Evolutionary conservation across 1,140 invertebrate genomes (phyloP).

Genomic region (Drosophila sp.): DNA sequence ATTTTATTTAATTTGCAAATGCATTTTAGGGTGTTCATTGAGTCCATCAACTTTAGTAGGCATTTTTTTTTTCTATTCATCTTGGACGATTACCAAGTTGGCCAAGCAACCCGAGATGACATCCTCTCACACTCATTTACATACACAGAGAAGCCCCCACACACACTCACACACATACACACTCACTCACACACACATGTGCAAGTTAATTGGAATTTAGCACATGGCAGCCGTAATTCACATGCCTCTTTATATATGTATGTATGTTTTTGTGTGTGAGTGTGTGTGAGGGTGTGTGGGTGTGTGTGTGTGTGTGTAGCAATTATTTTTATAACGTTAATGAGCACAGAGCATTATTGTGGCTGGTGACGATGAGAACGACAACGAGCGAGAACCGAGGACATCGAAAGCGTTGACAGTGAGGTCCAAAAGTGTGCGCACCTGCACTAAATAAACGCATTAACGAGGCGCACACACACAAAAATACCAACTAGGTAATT

Average conservation of each 20-base stretch:
- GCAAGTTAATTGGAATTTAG: constrained; percentile 77
- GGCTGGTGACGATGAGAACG: constrained; percentile 29
- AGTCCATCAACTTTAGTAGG: background rate
- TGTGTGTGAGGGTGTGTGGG: constrained; percentile 15
- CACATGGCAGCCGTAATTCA: constrained; percentile 55
- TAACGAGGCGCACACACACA: background rate
- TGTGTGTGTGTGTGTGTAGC: constrained; percentile 50
- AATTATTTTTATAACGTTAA: constrained; percentile 82
- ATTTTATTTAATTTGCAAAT: background rate
- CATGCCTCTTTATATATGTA: constrained; percentile 18
- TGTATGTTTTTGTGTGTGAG: constrained; percentile 21
- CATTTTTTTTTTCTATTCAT: constrained; percentile 36
- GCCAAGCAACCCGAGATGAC: constrained; percentile 35
- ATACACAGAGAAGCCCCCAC: constrained; percentile 3
- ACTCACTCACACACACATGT: constrained; percentile 14
- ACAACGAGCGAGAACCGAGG: background rate
- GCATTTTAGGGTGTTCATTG: background rate
- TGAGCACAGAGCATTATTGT: constrained; percentile 74
- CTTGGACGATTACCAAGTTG: constrained; percentile 62
- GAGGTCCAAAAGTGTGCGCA: constrained; percentile 37
- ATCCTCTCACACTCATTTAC: constrained; percentile 7
- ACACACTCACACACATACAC: constrained; percentile 19
- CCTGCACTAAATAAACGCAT: constrained; percentile 36
- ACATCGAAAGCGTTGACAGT: constrained; percentile 31
- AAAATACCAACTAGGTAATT: constrained; percentile 5